Conservation (phyloP, 2,113 vertebrate species). For the Marmota flaviventris region DNA sequence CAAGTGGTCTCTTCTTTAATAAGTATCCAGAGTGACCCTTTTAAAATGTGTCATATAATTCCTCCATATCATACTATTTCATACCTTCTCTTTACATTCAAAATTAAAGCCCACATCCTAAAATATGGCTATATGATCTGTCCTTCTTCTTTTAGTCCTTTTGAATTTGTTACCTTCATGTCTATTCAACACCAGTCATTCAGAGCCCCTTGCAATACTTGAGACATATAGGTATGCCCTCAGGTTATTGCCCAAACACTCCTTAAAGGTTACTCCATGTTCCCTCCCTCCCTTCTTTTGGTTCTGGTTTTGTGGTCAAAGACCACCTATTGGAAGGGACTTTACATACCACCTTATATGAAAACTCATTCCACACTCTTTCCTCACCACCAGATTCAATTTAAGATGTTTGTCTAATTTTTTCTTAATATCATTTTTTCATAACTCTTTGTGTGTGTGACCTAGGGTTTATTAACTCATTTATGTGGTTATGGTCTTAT, state of each 20-base stretch:
- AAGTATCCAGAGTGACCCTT: neutral
- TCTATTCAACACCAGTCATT: neutral
- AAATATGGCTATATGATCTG: neutral
- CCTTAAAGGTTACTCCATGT: neutral
- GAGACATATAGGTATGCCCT: neutral
- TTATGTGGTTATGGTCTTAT: neutral
- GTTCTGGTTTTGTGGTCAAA: neutral
- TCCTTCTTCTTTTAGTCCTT: neutral
- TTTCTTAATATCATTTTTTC: neutral
- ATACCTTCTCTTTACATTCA: neutral
- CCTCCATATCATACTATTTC: neutral
- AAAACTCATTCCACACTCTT: neutral
- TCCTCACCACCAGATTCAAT: neutral
- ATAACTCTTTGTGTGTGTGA: neutral
- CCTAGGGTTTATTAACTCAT: neutral
- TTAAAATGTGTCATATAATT: neutral
- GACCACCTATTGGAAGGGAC: neutral
- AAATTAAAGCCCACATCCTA: neutral
- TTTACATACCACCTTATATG: neutral
- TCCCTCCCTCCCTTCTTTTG: too few species aligned
- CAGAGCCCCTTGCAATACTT: neutral
- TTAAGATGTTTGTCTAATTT: neutral
- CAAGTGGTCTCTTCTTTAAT: neutral
- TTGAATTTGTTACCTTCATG: neutral
- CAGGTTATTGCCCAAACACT: neutral